Conservation (phyloP, 30 jellyfish, hydroid and myxozoan genomes). For the Pelagia noctiluca region DNA sequence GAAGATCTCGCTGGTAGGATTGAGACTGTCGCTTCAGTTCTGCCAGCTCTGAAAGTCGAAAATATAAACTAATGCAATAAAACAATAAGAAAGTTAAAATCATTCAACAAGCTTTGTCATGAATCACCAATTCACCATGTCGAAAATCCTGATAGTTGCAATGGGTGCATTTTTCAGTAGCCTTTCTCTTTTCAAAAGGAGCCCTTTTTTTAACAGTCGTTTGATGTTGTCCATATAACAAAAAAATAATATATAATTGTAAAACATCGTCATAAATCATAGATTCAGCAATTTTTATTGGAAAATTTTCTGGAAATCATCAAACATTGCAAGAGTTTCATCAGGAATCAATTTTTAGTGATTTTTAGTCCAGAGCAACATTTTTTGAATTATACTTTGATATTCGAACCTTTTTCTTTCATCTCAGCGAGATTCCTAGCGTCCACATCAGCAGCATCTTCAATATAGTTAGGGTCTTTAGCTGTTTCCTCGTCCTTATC, state of each 20-base stretch:
- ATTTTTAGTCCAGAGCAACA: too few relatives aligned
- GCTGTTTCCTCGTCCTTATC: conserved; percentile 66
- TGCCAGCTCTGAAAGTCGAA: conserved; percentile 60
- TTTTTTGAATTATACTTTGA: too few relatives aligned
- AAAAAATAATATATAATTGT: too few relatives aligned
- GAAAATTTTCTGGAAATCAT: too few relatives aligned
- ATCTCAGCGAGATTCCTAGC: conserved; percentile 63
- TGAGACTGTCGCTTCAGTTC: conserved; percentile 87
- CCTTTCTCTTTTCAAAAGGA: not conserved
- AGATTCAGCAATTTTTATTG: too few relatives aligned
- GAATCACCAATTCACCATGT: too few relatives aligned
- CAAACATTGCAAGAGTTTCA: not conserved
- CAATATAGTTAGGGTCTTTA: conserved; percentile 61
- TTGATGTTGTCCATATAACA: not conserved
- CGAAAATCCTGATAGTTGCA: too few relatives aligned
- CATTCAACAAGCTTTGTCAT: too few relatives aligned
- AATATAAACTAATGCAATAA: not conserved
- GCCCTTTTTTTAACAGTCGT: not conserved
- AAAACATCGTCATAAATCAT: too few relatives aligned
- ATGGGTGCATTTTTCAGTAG: too few relatives aligned
- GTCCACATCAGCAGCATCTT: conserved; percentile 91
- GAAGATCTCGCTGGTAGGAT: conserved; percentile 85
- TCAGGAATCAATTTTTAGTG: too few relatives aligned
- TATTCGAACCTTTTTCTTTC: conserved; percentile 74
- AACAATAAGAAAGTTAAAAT: not conserved